Evolutionary conservation across 2,888 invertebrate species (phyloP).

Genomic region (Dione juno): DNA sequence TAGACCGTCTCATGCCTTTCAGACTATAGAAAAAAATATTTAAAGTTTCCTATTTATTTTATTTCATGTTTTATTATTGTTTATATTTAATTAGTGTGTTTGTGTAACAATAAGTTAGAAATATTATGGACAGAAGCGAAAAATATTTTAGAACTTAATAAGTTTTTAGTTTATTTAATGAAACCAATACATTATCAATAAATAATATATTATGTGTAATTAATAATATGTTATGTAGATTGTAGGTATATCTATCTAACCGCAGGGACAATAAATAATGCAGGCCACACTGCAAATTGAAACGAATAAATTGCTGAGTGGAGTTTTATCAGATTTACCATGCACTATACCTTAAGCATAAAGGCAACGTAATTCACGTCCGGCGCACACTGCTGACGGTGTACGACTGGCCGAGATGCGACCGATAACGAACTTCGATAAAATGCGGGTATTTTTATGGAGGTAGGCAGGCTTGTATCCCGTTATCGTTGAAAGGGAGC

Average conservation of each 20-base stretch:
- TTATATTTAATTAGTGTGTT: neutral
- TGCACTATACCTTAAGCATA: slow-evolving; percentile 65
- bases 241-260: slow-evolving; percentile 24
- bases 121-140: too few relatives aligned
- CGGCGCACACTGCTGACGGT: slow-evolving; percentile 66
- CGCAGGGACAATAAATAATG: slow-evolving; percentile 29
- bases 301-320: slow-evolving; percentile 51
- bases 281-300: slow-evolving; percentile 39
- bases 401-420: slow-evolving; percentile 69
- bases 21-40: slow-evolving; percentile 71
- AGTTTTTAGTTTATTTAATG: too few relatives aligned
- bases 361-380: slow-evolving; percentile 71
- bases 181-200: too few relatives aligned
- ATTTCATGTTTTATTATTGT: neutral
- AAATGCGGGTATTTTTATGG: slow-evolving; percentile 75
- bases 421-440: slow-evolving; percentile 69
- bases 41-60: slow-evolving; percentile 39
- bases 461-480: slow-evolving; percentile 57
- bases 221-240: too few relatives aligned
- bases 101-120: too few relatives aligned
- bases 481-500: slow-evolving; percentile 71
- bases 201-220: too few relatives aligned
- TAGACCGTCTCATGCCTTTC: slow-evolving; percentile 67
- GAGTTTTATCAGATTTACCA: slow-evolving; percentile 60
- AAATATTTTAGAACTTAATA: too few relatives aligned